Conservation (phyloP, 2,888 invertebrate species). For the Rhorus exstirpatorius region DNA sequence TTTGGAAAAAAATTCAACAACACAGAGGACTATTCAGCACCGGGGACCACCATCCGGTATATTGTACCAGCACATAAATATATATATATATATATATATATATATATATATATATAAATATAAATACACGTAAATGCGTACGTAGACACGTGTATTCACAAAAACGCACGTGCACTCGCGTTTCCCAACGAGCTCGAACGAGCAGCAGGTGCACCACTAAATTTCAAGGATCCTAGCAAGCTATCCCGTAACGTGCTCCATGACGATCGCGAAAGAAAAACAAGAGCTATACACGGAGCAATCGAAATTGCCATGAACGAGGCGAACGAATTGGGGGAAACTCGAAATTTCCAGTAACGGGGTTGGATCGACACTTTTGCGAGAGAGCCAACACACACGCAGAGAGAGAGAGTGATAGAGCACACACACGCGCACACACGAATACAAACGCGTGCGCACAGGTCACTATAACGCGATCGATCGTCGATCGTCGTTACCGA, state of each 20-base stretch:
- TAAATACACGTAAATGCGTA: not conserved
- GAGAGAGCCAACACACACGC: not conserved
- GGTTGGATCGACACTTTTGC: not conserved
- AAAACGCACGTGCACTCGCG: constrained; percentile 37
- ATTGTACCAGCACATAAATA: not conserved
- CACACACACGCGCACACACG: too few relatives aligned
- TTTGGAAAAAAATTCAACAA: constrained; percentile 6
- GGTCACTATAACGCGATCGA: constrained; percentile 32
- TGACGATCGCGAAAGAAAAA: not conserved
- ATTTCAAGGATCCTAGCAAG: not conserved
- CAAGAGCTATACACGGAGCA: not conserved
- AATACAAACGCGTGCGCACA: too few relatives aligned
- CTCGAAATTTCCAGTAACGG: constrained; percentile 10
- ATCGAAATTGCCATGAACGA: not conserved
- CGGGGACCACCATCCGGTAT: constrained; percentile 32
- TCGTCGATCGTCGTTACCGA: constrained; percentile 65
- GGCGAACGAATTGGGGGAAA: not conserved
- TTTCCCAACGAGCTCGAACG: constrained; percentile 5
- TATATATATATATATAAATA: not conserved
- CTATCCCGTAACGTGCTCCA: not conserved
- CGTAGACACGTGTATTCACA: constrained; percentile 1
- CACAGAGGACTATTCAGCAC: constrained; percentile 22
- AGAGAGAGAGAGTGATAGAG: not conserved
- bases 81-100: not conserved
- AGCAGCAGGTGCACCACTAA: constrained; percentile 38